Conservation (phyloP, 1,140 invertebrate genomes). For the Leptopilina clavipes region DNA sequence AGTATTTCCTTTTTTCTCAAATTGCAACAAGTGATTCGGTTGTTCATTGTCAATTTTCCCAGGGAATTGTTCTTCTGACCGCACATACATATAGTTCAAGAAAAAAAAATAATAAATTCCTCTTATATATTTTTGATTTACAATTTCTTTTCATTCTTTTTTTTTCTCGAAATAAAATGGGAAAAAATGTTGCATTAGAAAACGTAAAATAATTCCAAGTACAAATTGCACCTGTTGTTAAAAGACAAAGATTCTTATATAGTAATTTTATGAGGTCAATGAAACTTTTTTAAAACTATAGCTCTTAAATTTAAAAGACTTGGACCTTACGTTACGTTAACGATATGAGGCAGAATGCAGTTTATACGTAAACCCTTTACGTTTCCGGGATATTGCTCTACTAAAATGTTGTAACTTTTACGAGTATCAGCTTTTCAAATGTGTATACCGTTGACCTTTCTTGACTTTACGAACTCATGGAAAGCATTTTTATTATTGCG, state of each 20-base stretch:
- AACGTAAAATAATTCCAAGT: not conserved
- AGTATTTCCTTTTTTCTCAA: not conserved
- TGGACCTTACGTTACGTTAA: conserved; percentile 10
- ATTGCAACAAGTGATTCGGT: not conserved
- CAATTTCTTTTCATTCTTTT: not conserved
- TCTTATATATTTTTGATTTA: too few species aligned
- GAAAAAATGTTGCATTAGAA: too few species aligned
- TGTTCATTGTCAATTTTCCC: conserved; percentile 8
- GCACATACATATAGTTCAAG: not conserved
- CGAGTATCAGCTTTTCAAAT: conserved; percentile 12
- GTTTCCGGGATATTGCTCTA: conserved; percentile 16
- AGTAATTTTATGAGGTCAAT: conserved; percentile 14
- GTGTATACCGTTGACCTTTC: conserved; percentile 10
- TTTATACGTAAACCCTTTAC: conserved; percentile 3
- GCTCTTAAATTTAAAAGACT: conserved; percentile 3
- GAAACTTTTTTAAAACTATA: conserved; percentile 8
- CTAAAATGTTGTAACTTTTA: conserved; percentile 13
- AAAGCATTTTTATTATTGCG: conserved; percentile 6
- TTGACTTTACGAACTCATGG: conserved; percentile 4
- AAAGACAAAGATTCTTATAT: conserved; percentile 1
- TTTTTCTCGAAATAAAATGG: not conserved
- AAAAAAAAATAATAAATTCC: too few species aligned
- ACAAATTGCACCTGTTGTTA: not conserved
- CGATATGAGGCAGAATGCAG: conserved; percentile 18
- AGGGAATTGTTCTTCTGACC: not conserved